Evolutionary conservation across 2,113 vertebrate genomes (phyloP).

Genomic region (Python bivittatus): DNA sequence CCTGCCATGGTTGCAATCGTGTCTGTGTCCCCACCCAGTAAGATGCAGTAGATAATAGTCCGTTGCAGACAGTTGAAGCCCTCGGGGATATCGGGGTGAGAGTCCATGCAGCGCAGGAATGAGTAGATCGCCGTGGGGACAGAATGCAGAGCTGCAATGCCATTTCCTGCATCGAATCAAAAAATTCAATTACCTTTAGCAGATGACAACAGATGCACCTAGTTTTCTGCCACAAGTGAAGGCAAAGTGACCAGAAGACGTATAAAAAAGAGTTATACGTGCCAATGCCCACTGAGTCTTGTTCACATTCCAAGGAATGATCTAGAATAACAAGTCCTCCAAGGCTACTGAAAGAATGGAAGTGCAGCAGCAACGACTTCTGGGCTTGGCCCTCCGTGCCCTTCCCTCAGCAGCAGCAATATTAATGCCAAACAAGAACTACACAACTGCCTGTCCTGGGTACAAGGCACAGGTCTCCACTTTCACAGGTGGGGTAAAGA

Average conservation of each 20-base stretch:
- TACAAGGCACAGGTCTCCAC: too few species aligned
- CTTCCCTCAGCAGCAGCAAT: not conserved
- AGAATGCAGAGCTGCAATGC: conserved; percentile 91
- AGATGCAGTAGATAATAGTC: conserved; percentile 92
- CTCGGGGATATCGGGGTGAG: conserved; percentile 84
- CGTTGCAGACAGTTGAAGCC: conserved; percentile 86
- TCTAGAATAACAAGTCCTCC: not conserved
- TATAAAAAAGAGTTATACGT: not conserved
- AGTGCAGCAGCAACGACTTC: not conserved
- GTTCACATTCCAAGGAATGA: not conserved
- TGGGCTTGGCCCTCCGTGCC: not conserved
- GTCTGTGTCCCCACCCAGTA: conserved; percentile 97
- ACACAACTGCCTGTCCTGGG: not conserved
- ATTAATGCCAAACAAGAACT: not conserved
- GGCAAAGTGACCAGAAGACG: not conserved
- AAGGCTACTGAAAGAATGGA: not conserved
- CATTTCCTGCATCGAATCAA: conserved; percentile 80
- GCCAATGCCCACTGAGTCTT: not conserved
- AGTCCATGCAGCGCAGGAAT: conserved; percentile 91
- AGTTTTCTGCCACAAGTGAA: rapidly evolving
- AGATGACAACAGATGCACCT: rapidly evolving
- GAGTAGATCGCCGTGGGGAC: conserved; percentile 98
- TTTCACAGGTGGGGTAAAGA: not conserved
- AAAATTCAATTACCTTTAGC: not conserved
- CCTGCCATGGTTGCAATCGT: conserved; percentile 99